These are phyloP conservation scores for Thinocorus orbignyianus DNA, from an alignment of 2,113 vertebrate genomes.

Conservation along the genomic window DNA sequence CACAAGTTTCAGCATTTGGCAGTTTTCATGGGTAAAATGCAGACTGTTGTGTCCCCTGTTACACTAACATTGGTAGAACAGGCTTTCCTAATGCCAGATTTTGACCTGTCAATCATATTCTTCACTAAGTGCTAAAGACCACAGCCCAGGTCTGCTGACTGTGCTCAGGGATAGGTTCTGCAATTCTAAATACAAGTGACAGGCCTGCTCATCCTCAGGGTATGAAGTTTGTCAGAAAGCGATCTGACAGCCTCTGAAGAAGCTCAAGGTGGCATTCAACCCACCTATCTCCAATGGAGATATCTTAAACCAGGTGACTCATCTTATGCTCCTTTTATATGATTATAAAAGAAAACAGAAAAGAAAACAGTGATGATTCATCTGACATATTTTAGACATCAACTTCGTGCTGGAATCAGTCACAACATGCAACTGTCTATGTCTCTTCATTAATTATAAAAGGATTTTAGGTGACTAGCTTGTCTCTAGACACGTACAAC, in stretches of 20 bases:
- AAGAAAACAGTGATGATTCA: background rate
- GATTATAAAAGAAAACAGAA: background rate
- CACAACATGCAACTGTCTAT: background rate
- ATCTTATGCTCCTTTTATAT: background rate
- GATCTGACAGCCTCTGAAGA: background rate
- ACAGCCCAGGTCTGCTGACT: background rate
- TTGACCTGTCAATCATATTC: background rate
- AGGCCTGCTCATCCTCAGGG: background rate
- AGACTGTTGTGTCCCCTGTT: background rate
- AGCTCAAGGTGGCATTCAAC: background rate
- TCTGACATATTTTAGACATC: background rate
- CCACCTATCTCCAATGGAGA: background rate
- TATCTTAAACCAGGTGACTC: background rate
- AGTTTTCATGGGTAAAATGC: background rate
- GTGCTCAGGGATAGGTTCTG: background rate
- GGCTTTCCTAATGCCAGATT: background rate
- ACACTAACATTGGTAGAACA: background rate
- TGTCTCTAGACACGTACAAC: background rate
- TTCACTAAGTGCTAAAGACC: background rate
- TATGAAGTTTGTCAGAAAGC: background rate
- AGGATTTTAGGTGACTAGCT: background rate
- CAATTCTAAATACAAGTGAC: background rate
- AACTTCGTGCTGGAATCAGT: background rate
- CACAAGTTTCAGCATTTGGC: background rate
- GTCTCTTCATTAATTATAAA: background rate